A percentile compares a stretch with the other conserved stretches of the same genome.
phyloP scores from a whole-genome alignment of 1,140 invertebrate species.

The Brachionus calyciflorus region DNA sequence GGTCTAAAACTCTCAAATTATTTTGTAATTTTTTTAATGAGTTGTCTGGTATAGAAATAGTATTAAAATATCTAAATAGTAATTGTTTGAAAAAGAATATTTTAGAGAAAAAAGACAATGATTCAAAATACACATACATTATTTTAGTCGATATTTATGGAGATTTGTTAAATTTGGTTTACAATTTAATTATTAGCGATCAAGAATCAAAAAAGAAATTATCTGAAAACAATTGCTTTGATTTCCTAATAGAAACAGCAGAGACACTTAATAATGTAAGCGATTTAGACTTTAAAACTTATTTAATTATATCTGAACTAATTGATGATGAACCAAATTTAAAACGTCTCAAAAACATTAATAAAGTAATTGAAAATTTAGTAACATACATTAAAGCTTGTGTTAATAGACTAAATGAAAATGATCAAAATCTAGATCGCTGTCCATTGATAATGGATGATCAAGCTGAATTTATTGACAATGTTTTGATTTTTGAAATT shows the following conservation, averaged over 20 bases:
- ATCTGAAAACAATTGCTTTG: neutral
- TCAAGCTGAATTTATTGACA: neutral
- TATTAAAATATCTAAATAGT: neutral
- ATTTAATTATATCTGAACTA: conserved; percentile 8
- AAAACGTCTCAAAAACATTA: conserved; percentile 2
- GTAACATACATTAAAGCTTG: neutral
- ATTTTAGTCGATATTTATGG: conserved; percentile 2
- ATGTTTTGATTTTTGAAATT: neutral
- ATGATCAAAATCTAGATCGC: neutral
- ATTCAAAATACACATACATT: conserved; percentile 4
- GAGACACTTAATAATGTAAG: conserved; percentile 2
- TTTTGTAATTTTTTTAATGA: conserved; percentile 3
- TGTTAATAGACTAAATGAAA: conserved; percentile 27
- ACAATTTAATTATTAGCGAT: neutral
- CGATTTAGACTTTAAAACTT: conserved; percentile 14
- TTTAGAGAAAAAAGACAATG: neutral
- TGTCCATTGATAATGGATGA: conserved; percentile 3
- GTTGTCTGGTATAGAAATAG: neutral
- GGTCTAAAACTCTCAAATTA: conserved; percentile 7
- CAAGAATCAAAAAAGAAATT: conserved; percentile 7
- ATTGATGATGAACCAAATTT: conserved; percentile 26
- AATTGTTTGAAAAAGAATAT: neutral
- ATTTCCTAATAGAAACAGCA: neutral
- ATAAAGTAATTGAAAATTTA: conserved; percentile 11
- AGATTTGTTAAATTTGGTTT: neutral